phyloP scores from a whole-genome alignment of 2,113 vertebrate genomes.

The Galeopterus variegatus region DNA sequence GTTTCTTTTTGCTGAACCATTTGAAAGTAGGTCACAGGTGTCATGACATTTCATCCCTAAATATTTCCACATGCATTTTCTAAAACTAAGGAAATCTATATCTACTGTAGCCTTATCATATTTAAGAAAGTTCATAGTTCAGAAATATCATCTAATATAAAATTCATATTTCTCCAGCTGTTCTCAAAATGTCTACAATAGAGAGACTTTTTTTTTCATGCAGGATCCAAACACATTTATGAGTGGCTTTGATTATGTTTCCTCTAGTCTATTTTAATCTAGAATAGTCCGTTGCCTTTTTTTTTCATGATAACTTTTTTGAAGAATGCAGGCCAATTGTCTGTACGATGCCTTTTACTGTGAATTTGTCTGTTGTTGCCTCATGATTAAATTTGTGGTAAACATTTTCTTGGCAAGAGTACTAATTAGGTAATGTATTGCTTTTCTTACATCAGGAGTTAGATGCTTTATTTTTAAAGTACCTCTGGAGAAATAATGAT shows the following conservation, averaged over 20 bases:
- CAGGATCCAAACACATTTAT: conserved; percentile 44
- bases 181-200: conserved; percentile 40
- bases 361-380: conserved; percentile 52
- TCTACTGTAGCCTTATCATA: conserved; percentile 33
- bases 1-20: conserved; percentile 20
- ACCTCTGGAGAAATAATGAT: not conserved
- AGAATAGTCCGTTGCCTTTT: conserved; percentile 28
- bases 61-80: conserved; percentile 30
- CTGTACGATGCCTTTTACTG: not conserved
- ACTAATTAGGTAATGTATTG: not conserved
- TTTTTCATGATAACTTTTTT: conserved; percentile 38
- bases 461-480: conserved; percentile 61
- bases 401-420: conserved; percentile 44
- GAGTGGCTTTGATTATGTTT: conserved; percentile 30
- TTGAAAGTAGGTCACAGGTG: conserved; percentile 47
- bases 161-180: not conserved
- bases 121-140: conserved; percentile 52
- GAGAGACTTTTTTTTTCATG: conserved; percentile 19
- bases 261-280: conserved; percentile 27
- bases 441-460: not conserved
- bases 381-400: conserved; percentile 53
- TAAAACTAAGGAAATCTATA: conserved; percentile 33
- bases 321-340: not conserved
- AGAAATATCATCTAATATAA: conserved; percentile 22
- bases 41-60: conserved; percentile 43